Conservation (phyloP, 37 sponge, comb jelly and placozoan species). For the Tethya wilhelma region DNA sequence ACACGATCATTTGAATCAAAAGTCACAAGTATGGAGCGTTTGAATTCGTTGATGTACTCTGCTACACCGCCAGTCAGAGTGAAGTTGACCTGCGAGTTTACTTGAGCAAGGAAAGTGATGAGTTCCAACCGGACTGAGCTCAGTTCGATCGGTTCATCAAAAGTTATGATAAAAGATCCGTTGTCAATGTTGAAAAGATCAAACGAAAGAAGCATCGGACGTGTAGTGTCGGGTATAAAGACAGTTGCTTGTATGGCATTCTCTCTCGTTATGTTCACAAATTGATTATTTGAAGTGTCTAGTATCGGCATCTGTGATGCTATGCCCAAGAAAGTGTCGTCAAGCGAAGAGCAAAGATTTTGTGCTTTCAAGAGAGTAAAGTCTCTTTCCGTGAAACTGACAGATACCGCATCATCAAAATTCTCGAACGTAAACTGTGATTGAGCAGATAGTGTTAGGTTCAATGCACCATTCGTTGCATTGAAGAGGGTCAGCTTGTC, state of each 20-base stretch:
- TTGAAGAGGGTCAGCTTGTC: conserved; percentile 12
- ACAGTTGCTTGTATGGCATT: background rate
- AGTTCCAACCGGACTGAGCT: background rate
- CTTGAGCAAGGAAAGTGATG: background rate
- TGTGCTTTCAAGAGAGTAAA: conserved; percentile 8
- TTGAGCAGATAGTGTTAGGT: background rate
- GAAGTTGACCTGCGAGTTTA: background rate
- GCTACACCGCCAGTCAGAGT: conserved; percentile 5
- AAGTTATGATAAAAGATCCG: conserved; percentile 1
- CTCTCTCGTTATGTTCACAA: background rate
- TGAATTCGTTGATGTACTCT: background rate
- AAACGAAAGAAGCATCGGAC: conserved; percentile 22
- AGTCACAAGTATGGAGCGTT: background rate
- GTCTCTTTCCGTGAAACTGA: conserved; percentile 15
- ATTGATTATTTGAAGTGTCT: conserved; percentile 27
- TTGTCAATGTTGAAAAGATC: conserved; percentile 36
- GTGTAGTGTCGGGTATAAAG: conserved; percentile 8
- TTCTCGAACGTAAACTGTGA: background rate
- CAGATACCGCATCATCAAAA: background rate
- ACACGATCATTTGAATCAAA: background rate
- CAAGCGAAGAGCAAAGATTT: background rate
- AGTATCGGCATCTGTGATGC: background rate
- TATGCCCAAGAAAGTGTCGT: conserved; percentile 8
- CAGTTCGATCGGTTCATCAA: conserved; percentile 20
- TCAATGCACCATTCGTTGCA: background rate